These are phyloP conservation scores for Picathartes gymnocephalus DNA, from an alignment of 2,113 vertebrate genomes.

Conservation along the genomic window DNA sequence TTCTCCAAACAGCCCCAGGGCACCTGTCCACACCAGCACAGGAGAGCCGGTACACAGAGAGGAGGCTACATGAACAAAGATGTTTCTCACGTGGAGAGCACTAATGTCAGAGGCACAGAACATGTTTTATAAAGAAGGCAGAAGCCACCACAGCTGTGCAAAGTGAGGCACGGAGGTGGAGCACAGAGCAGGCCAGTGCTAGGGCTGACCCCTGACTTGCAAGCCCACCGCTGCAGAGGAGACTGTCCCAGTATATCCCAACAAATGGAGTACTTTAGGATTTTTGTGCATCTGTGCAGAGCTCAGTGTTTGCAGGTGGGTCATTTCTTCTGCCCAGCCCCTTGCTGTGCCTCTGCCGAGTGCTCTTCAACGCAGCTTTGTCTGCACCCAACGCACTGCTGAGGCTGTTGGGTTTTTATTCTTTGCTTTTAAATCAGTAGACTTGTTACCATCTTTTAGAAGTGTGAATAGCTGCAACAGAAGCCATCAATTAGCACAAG, in stretches of 20 bases:
- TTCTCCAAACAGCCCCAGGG: neutral
- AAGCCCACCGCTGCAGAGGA: neutral
- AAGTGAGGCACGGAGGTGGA: neutral
- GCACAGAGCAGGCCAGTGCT: neutral
- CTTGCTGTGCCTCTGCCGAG: neutral
- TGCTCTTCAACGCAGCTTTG: neutral
- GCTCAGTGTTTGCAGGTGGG: neutral
- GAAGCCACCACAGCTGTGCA: neutral
- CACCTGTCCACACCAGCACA: neutral
- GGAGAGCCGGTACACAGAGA: accelerated
- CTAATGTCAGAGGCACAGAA: neutral
- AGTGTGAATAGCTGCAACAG: slow-evolving; percentile 74
- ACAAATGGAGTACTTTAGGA: neutral
- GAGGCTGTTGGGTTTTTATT: slow-evolving; percentile 47
- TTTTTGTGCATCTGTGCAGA: neutral
- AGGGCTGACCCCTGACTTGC: accelerated
- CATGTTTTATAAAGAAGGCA: neutral
- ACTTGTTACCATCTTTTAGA: slow-evolving; percentile 61
- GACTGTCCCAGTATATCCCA: neutral
- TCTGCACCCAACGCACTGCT: neutral
- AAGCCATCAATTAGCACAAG: slow-evolving; percentile 73
- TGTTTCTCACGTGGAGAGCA: neutral
- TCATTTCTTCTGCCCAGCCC: neutral
- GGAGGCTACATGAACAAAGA: neutral
- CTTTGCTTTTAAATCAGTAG: slow-evolving; percentile 11